phyloP scores from a whole-genome alignment of 2,888 invertebrate species.

The Orgyia antiqua region DNA sequence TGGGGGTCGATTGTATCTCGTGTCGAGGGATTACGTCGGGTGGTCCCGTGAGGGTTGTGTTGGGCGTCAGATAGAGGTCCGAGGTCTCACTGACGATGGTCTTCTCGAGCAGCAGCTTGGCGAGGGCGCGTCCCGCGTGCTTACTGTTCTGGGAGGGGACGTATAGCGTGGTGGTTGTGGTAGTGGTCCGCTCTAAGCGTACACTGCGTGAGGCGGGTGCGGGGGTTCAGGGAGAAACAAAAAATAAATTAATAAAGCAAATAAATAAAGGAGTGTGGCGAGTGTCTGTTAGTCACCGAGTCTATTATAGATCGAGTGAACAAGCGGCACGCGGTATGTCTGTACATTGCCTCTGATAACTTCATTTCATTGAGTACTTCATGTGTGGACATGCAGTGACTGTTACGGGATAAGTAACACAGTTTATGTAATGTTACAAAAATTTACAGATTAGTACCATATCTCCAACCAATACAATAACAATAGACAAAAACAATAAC shows the following conservation, averaged over 20 bases:
- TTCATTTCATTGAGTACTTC: no score
- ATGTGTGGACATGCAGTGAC: no score
- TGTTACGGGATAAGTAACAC: no score
- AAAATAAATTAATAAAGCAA: slow-evolving; percentile 48
- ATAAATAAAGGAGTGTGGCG: slow-evolving; percentile 23
- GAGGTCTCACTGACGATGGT: slow-evolving; percentile 41
- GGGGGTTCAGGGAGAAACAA: slow-evolving; percentile 29
- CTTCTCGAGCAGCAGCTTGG: slow-evolving; percentile 49
- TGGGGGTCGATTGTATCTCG: slow-evolving; percentile 39
- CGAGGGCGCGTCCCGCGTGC: slow-evolving; percentile 40
- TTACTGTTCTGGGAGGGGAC: slow-evolving; percentile 36
- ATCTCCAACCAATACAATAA: no score
- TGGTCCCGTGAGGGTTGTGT: slow-evolving; percentile 46
- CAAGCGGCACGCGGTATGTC: no score
- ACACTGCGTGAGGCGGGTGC: slow-evolving; percentile 37
- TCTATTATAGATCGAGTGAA: no score
- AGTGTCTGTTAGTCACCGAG: slow-evolving; percentile 50
- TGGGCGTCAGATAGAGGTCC: slow-evolving; percentile 56
- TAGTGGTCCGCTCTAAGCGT: slow-evolving; percentile 45
- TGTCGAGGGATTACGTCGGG: slow-evolving; percentile 58
- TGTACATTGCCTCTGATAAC: no score
- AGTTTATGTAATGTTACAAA: no score
- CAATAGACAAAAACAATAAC: no score
- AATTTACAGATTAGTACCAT: no score
- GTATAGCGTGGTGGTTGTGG: slow-evolving; percentile 39